phyloP scores from a whole-genome alignment of 2,797 vertebrate species.

The Peromyscus melanophrys region DNA sequence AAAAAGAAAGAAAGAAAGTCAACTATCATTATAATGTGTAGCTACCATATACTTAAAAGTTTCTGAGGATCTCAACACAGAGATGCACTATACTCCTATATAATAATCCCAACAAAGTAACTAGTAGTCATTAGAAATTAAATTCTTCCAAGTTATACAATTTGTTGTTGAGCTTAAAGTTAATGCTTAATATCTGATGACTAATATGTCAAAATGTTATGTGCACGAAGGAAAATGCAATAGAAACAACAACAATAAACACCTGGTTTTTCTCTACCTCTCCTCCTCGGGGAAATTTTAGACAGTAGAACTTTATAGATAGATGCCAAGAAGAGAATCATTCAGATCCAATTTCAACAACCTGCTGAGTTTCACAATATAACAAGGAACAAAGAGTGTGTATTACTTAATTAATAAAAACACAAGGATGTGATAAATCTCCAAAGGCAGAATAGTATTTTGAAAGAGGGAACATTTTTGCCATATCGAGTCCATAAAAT shows the following conservation, averaged over 20 bases:
- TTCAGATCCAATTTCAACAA: slow-evolving; percentile 89
- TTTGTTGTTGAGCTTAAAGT: slow-evolving; percentile 68
- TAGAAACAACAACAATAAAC: slow-evolving; percentile 59
- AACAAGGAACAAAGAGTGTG: slow-evolving; percentile 85
- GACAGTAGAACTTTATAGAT: slow-evolving; percentile 78
- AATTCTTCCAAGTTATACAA: slow-evolving; percentile 70
- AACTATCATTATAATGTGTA: background rate
- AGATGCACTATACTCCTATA: background rate
- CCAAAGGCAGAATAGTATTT: slow-evolving; percentile 82
- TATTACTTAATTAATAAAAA: slow-evolving; percentile 90
- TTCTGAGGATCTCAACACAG: slow-evolving; percentile 25
- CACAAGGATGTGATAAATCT: slow-evolving; percentile 87
- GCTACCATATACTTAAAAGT: background rate
- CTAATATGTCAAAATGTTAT: slow-evolving; percentile 79
- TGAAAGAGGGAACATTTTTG: slow-evolving; percentile 79
- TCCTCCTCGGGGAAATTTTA: slow-evolving; percentile 80
- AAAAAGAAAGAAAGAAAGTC: background rate
- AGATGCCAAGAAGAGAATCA: slow-evolving; percentile 86
- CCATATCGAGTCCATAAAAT: slow-evolving; percentile 84
- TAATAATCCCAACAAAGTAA: slow-evolving; percentile 45
- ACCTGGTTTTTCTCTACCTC: background rate
- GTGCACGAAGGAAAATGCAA: slow-evolving; percentile 78
- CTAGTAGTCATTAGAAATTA: slow-evolving; percentile 61
- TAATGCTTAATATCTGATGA: slow-evolving; percentile 71
- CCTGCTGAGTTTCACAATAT: slow-evolving; percentile 87